Evolutionary conservation across 2,113 vertebrate species (phyloP), one percentile per base, ranked within the genome.

Genomic region (Sterrhoptilus dennistouni): DNA sequence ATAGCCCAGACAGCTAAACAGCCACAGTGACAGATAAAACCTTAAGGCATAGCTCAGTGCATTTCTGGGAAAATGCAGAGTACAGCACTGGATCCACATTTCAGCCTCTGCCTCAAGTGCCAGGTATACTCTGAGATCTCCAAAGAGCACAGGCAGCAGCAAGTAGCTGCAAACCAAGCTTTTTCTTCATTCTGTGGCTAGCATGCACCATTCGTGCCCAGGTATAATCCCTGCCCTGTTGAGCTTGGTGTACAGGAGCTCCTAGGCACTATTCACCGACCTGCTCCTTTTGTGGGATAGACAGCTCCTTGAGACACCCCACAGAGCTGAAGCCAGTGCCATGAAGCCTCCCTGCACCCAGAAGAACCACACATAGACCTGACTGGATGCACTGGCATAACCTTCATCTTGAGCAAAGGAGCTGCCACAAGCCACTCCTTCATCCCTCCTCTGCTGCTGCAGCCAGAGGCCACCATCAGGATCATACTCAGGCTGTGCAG

Each of bases 151-250:
- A 87, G 33, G 8, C 38, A 54, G 35, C 45, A 78, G 38, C 47
- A 65, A 87, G 47, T 33, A 78, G 80, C 56, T 57, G 31, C 63
- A 66, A 77, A 49, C 24, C 64, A 72, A 74, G 50, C 17, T 40
- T 28, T 5, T n/a, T 77, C 36, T 59, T 78, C 31, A 22, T 64
- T 74, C n/a, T 0, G 0, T 72, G 57, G 59, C 69, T 57, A 27
- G 21, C 8, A 5, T 2, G 5, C 22, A 35, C 36, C 68, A 60
- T 50, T 64, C 0, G 0, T 54, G 36, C 31, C 64, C 60, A 17
- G 28, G 27, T 29, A 22, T 9, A 65, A 50, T 8, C 40, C 40
- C 72, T 3, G 1, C 45, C 60, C 70, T 0, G 0, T 4, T 44
- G 53, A 72, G 81, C 35, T 56, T 33, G 28, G 19, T 64, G 61